Evolutionary conservation across 2,797 vertebrate species (phyloP), one percentile per base, ranked within the genome.

Genomic region (Chloroceryle inda): DNA sequence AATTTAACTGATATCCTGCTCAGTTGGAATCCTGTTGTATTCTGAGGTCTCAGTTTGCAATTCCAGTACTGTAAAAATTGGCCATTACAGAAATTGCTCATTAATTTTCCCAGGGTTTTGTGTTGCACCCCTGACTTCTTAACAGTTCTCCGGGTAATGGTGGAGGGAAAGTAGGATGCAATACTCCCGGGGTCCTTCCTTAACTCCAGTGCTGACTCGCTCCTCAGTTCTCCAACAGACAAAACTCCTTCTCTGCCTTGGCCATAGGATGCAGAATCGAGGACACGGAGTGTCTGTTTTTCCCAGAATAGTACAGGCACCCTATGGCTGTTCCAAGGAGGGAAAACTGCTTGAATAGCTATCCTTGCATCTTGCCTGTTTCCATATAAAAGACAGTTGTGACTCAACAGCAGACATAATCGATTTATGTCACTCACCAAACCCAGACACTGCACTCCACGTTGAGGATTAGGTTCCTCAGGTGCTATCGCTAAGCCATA

Each of bases 41-140:
- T 91, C 85, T n/a, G 52, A 95, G 67, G n/a, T 53, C 88, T 93
- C 71, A 53, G 85, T 64, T 84, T 88, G 73, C 55, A 82, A 52
- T 85, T 84, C 58, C 49, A 50, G 69, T 26, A 23, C 64, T 85
- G 56, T 78, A 74, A 85, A 87, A 95, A 68, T 61, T 31, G 24
- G 37, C 82, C 85, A 42, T 79, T 88, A 62, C 15, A 76, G 47
- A 85, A 94, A 82, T 59, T 73, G 40, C 49, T 61, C 44, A 62
- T 90, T 91, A 49, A 79, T 82, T 94, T 94, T 96, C 92, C 73
- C 86, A 92, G 68, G 66, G 83, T 93, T 93, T 94, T 11, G 4
- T 64, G 66, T 92, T 95, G 77, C 88, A 33, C 6, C 29, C 49
- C 31, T 56, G 75, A 88, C 35, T 88, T 68, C 55, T 64, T 76